Conservation (phyloP, 92 coral and sea anemone genomes). For the Heliopora coerulea region DNA sequence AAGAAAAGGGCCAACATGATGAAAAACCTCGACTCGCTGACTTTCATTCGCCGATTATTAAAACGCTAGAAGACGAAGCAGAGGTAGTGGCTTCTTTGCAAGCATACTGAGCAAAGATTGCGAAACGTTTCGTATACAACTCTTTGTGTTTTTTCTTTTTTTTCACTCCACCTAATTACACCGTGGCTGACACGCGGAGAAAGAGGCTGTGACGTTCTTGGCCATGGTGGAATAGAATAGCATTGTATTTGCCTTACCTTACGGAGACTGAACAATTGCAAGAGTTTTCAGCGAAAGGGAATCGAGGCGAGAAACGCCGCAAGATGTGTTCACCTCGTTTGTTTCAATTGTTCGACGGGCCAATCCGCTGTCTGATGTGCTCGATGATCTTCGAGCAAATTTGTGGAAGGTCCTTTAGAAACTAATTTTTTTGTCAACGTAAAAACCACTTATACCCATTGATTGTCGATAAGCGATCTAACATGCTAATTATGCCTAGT, state of each 20-base stretch:
- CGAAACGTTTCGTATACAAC: slow-evolving; percentile 6
- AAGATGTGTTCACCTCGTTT: not conserved
- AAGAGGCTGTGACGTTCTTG: not conserved
- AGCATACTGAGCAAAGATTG: slow-evolving; percentile 3
- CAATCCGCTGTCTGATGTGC: not conserved
- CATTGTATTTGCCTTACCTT: slow-evolving; percentile 20
- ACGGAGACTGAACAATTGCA: not conserved
- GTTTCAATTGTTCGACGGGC: not conserved
- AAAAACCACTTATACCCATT: slow-evolving; percentile 28
- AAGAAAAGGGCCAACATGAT: not conserved
- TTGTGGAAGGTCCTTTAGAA: slow-evolving; percentile 29
- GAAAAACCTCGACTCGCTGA: not conserved
- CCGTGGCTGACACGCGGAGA: slow-evolving; percentile 30
- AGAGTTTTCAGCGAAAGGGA: not conserved
- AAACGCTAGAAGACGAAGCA: not conserved
- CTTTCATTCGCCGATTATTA: not conserved
- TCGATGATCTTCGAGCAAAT: slow-evolving; percentile 1
- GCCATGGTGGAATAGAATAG: not conserved
- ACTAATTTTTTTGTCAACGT: slow-evolving; percentile 37
- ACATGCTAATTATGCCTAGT: slow-evolving; percentile 36
- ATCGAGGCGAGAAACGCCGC: not conserved
- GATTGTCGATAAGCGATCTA: slow-evolving; percentile 42
- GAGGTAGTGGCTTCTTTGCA: not conserved
- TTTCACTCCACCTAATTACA: no score
- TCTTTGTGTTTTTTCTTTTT: slow-evolving; percentile 9